A percentile compares a stretch with the other conserved stretches of the same genome.
Evolutionary conservation across 2,888 invertebrate genomes (phyloP).

Genomic region (Phlogophora meticulosa): DNA sequence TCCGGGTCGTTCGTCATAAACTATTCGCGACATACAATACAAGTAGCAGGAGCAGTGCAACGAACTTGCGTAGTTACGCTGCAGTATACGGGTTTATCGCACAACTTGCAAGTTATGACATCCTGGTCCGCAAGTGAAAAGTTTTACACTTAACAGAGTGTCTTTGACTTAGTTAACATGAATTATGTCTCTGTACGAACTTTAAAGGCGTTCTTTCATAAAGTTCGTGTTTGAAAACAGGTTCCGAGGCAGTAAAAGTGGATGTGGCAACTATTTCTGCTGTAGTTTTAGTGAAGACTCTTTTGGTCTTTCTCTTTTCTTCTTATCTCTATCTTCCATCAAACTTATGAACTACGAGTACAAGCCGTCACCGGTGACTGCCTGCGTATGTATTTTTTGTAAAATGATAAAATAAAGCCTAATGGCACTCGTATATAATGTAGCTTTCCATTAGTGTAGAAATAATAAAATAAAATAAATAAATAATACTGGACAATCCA

Average conservation of each 20-base stretch:
- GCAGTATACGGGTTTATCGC: slow-evolving; percentile 52
- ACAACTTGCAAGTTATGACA: slow-evolving; percentile 61
- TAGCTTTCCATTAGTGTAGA: no score
- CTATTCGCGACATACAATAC: slow-evolving; percentile 31
- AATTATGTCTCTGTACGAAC: slow-evolving; percentile 63
- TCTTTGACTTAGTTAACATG: slow-evolving; percentile 66
- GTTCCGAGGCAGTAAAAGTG: slow-evolving; percentile 32
- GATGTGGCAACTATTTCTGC: slow-evolving; percentile 24
- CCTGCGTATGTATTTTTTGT: no score
- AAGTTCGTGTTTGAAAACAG: slow-evolving; percentile 52
- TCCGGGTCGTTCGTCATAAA: slow-evolving; percentile 44
- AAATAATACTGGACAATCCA: no score
- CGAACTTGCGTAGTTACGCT: slow-evolving; percentile 42
- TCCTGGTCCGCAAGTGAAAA: slow-evolving; percentile 59
- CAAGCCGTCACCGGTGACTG: no score
- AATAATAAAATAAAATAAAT: no score
- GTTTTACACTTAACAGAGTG: slow-evolving; percentile 64
- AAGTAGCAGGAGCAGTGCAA: slow-evolving; percentile 31
- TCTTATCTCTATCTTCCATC: not conserved
- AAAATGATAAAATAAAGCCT: no score
- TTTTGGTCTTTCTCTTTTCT: not conserved
- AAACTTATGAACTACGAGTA: no score
- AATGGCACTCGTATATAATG: no score
- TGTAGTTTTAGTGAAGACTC: not conserved
- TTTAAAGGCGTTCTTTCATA: slow-evolving; percentile 55